Conservation (phyloP, 2,888 invertebrate genomes). For the Lasioglossum calceatum region DNA sequence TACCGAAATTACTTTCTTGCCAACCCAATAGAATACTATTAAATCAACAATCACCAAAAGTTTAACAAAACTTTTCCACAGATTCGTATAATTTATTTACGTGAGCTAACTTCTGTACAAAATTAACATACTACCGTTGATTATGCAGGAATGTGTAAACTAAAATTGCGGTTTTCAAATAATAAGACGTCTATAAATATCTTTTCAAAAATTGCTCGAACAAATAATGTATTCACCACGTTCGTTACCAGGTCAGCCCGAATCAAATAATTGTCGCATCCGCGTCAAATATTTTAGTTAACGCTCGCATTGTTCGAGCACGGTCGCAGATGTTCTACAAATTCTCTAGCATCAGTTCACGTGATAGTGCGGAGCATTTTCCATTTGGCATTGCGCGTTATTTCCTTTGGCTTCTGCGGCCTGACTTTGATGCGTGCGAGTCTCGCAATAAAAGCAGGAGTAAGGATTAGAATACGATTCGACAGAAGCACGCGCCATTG, state of each 20-base stretch:
- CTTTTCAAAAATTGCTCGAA: no score
- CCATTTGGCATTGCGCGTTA: constrained; percentile 32
- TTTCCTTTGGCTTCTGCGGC: constrained; percentile 27
- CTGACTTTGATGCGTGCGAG: constrained; percentile 34
- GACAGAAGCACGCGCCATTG: constrained; percentile 20
- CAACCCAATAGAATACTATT: not conserved
- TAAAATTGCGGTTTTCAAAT: no score
- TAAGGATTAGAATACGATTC: constrained; percentile 45
- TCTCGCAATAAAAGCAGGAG: not conserved
- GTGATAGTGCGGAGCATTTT: not conserved
- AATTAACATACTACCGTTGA: no score
- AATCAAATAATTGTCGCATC: not conserved
- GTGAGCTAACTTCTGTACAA: not conserved
- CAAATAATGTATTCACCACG: not conserved
- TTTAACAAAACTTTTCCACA: not conserved
- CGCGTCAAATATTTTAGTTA: not conserved
- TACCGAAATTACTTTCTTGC: no score
- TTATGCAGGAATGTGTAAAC: no score
- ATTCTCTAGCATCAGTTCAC: not conserved
- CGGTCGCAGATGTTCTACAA: not conserved
- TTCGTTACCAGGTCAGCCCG: not conserved
- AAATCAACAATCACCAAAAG: no score
- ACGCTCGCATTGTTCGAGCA: not conserved
- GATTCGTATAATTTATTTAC: not conserved
- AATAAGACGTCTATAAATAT: not conserved